Conservation (phyloP, 1,140 invertebrate genomes). For the Saccostrea cuccullata region DNA sequence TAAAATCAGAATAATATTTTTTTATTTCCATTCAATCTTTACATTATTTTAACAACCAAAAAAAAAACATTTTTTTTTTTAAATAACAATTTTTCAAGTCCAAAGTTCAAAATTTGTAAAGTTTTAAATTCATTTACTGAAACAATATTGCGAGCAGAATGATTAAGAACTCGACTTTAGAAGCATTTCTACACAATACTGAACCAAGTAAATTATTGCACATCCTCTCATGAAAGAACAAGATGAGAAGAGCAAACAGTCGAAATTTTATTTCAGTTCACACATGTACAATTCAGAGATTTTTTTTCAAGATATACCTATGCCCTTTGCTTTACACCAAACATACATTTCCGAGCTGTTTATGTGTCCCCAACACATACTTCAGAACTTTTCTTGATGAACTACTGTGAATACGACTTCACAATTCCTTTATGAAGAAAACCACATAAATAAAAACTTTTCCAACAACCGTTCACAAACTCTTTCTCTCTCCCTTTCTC, state of each 20-base stretch:
- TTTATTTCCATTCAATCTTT: no score
- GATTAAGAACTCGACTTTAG: neutral
- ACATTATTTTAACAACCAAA: no score
- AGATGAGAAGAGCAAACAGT: neutral
- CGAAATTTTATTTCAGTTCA: slow-evolving; percentile 26
- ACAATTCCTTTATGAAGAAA: neutral
- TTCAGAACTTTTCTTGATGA: neutral
- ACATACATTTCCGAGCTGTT: neutral
- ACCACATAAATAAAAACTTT: neutral
- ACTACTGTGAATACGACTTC: neutral
- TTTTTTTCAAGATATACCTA: neutral
- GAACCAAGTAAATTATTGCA: neutral
- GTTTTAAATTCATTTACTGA: no score
- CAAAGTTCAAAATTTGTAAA: no score
- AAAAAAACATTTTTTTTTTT: no score
- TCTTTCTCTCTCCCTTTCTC: neutral
- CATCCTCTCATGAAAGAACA: neutral
- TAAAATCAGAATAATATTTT: no score
- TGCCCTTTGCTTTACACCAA: neutral
- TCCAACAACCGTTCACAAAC: neutral
- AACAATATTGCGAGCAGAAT: neutral
- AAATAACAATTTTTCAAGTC: no score
- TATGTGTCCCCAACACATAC: neutral
- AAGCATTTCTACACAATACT: neutral
- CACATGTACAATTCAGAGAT: neutral